Conservation (phyloP, 2,113 vertebrate species). For the Tamias sibiricus region DNA sequence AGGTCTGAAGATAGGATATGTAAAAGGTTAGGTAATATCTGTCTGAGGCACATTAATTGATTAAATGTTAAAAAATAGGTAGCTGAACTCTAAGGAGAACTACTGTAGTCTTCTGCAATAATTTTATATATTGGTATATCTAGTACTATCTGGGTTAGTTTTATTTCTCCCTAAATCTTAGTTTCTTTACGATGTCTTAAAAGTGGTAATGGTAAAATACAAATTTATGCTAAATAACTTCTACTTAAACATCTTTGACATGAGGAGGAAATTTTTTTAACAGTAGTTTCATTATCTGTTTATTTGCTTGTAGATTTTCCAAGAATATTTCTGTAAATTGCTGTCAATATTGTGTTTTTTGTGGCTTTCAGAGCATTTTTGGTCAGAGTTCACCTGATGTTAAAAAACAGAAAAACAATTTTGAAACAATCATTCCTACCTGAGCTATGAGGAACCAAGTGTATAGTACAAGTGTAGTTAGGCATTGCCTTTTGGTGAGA, state of each 20-base stretch:
- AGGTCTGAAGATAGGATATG: slow-evolving; percentile 24
- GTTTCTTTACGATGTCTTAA: slow-evolving; percentile 27
- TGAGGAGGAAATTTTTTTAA: slow-evolving; percentile 1
- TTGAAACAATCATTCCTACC: slow-evolving; percentile 57
- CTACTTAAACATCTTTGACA: slow-evolving; percentile 37
- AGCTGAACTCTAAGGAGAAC: background rate
- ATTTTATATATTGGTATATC: background rate
- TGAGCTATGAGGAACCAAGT: background rate
- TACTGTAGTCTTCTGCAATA: background rate
- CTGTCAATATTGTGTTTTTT: too few relatives aligned
- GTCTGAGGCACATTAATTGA: slow-evolving; percentile 5
- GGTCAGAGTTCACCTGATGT: slow-evolving; percentile 37
- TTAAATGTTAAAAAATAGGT: slow-evolving; percentile 25
- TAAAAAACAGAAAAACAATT: slow-evolving; percentile 15
- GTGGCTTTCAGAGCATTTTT: slow-evolving; percentile 56
- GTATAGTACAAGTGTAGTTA: background rate
- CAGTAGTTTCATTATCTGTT: slow-evolving; percentile 29
- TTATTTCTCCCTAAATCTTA: slow-evolving; percentile 44
- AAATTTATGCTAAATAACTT: slow-evolving; percentile 33
- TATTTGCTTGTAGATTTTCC: too few relatives aligned
- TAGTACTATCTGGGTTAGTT: background rate
- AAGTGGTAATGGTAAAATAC: background rate
- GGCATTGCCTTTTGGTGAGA: background rate
- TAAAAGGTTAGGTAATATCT: background rate
- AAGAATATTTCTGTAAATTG: too few relatives aligned